Conservation (phyloP, 2,797 vertebrate genomes). For the Anguilla obscura region DNA sequence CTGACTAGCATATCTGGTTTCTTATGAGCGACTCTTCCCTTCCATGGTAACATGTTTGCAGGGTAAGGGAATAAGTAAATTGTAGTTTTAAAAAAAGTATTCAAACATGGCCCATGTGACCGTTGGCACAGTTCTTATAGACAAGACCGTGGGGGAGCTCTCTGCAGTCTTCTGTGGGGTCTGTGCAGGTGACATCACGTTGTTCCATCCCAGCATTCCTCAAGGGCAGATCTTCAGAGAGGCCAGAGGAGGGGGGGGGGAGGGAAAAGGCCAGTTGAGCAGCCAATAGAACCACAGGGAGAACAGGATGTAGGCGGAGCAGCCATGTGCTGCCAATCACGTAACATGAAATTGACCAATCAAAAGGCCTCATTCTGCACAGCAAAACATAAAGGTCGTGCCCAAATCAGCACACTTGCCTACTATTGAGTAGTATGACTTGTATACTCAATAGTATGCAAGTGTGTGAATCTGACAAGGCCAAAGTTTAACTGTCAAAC, state of each 20-base stretch:
- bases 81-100: not conserved
- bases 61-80: not conserved
- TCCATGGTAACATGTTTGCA: not conserved
- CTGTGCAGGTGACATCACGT: slow-evolving; percentile 36
- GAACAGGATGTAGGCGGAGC: not conserved
- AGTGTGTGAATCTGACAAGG: no score
- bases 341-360: not conserved
- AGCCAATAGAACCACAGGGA: not conserved
- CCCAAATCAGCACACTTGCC: no score
- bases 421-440: no score
- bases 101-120: not conserved
- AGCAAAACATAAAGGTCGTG: not conserved
- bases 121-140: slow-evolving; percentile 7
- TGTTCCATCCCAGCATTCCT: slow-evolving; percentile 32
- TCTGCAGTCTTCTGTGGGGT: slow-evolving; percentile 57
- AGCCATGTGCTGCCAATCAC: not conserved
- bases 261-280: not conserved
- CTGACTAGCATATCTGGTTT: not conserved
- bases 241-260: slow-evolving; percentile 53
- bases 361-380: not conserved
- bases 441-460: no score
- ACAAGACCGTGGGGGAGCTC: slow-evolving; percentile 45
- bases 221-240: slow-evolving; percentile 65
- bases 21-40: not conserved
- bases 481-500: no score